These are phyloP conservation scores for Thalassophryne amazonica DNA, from an alignment of 2,797 vertebrate genomes.

Conservation along the genomic window DNA sequence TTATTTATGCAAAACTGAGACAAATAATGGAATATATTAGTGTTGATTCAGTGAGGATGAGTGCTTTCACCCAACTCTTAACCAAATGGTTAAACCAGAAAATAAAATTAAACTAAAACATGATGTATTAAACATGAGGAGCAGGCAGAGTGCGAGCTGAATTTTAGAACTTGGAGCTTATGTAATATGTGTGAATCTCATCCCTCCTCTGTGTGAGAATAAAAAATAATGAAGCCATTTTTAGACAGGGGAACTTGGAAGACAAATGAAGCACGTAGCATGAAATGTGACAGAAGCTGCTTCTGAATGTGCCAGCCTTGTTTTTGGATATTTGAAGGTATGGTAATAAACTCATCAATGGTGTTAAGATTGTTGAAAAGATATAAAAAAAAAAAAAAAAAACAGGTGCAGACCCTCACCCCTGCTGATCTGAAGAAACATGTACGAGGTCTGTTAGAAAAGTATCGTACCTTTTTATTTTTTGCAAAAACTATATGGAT, in stretches of 20 bases:
- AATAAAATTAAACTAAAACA: background rate
- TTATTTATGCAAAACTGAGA: conserved; percentile 10
- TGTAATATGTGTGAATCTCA: conserved; percentile 43
- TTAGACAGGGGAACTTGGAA: conserved; percentile 42
- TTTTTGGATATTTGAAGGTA: conserved; percentile 14
- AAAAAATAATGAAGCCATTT: conserved; percentile 55
- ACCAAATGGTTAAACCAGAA: conserved; percentile 13
- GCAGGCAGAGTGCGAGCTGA: conserved; percentile 6
- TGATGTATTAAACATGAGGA: conserved; percentile 14
- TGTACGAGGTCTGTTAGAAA: no score
- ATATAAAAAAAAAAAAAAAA: no score
- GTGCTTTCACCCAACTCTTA: background rate
- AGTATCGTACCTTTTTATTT: no score
- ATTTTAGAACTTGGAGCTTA: conserved; percentile 35
- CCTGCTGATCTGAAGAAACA: no score
- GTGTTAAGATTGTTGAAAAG: background rate
- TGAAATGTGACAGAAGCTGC: background rate
- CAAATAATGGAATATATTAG: conserved; percentile 19
- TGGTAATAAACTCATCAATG: conserved; percentile 4
- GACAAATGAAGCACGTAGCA: conserved; percentile 4
- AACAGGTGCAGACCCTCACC: no score
- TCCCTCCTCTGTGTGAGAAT: conserved; percentile 38
- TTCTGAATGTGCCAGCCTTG: conserved; percentile 4
- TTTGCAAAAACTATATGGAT: no score
- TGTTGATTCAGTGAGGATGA: conserved; percentile 19